Evolutionary conservation across 2,797 vertebrate species (phyloP), one percentile per base, ranked within the genome.

Genomic region (Myotis findleyi): DNA sequence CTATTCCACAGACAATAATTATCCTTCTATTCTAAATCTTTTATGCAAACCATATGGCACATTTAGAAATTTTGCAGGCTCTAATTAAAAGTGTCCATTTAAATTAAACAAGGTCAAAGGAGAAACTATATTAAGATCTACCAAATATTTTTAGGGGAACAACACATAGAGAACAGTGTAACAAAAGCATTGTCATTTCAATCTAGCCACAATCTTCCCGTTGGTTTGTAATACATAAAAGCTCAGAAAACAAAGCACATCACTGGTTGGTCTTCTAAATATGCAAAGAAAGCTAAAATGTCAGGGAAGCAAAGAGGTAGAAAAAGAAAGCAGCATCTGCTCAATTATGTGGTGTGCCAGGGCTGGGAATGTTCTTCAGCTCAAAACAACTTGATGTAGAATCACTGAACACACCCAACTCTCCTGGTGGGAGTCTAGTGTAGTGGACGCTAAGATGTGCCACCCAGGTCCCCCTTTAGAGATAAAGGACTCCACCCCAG

Each of bases 21-120:
- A 98, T 92, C 94, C 59, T 79, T 95, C 95, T 97, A 95, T 94
- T 95, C 95, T 97, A 93, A 96, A 93, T 95, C 94, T 96, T 97
- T 95, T 96, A 98, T 98, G 95, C 93, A 98, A 98, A 98, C 97
- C 97, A 98, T 98, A 97, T 98, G 98, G 86, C 97, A 94, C 94
- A 97, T 84, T 59, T 95, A 97, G 97, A 97, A 96, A 95, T 86
- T 96, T 96, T 97, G 82, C 96, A 97, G 94, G 93, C 96, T 97
- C 89, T 98, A 98, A 98, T 98, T 98, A 98, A 98, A 98, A 97
- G 94, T 98, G 97, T 96, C 97, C 97, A 94, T 96, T 98, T 96
- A 96, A 98, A 97, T 98, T 97, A 97, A 98, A 97, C 81, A 96
- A 98, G 97, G 98, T 98, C 97, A 98, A 93, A 87, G 95, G 83